These are phyloP conservation scores for Orycteropus afer DNA, from an alignment of 2,113 vertebrate genomes.

Conservation along the genomic window DNA sequence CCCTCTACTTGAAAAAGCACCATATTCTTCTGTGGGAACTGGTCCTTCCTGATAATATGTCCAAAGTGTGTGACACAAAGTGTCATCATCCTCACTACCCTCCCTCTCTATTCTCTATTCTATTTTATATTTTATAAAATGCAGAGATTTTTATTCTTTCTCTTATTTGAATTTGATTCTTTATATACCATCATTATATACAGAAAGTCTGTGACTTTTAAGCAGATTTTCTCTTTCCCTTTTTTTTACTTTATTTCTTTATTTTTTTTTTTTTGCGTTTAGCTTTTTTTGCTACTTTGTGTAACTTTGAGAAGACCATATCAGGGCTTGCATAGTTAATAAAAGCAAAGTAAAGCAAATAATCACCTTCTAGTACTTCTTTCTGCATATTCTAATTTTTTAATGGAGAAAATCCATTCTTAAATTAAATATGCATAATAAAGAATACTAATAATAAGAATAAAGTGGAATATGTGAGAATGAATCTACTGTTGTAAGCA, in stretches of 20 bases:
- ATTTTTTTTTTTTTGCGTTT: constrained; percentile 65
- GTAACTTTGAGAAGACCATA: constrained; percentile 78
- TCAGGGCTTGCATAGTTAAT: constrained; percentile 85
- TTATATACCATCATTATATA: not conserved
- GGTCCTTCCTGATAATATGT: too few relatives aligned
- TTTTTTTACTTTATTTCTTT: constrained; percentile 44
- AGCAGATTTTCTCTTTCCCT: constrained; percentile 32
- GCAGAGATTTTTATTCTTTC: not conserved
- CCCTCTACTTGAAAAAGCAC: too few relatives aligned
- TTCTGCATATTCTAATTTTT: constrained; percentile 90
- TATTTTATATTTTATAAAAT: too few relatives aligned
- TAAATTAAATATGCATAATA: constrained; percentile 92
- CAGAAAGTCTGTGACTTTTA: constrained; percentile 32
- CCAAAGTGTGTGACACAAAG: not conserved
- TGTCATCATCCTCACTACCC: not conserved
- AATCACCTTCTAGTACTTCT: constrained; percentile 87
- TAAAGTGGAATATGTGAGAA: constrained; percentile 88
- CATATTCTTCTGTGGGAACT: too few relatives aligned
- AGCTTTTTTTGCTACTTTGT: constrained; percentile 66
- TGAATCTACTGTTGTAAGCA: constrained; percentile 85
- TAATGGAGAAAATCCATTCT: constrained; percentile 91
- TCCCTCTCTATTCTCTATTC: not conserved
- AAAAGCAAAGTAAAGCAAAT: constrained; percentile 87
- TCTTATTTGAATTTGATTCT: constrained; percentile 2
- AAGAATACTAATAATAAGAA: constrained; percentile 90